Conservation (phyloP, 2,888 invertebrate genomes). For the Macrostomum cliftonense region DNA sequence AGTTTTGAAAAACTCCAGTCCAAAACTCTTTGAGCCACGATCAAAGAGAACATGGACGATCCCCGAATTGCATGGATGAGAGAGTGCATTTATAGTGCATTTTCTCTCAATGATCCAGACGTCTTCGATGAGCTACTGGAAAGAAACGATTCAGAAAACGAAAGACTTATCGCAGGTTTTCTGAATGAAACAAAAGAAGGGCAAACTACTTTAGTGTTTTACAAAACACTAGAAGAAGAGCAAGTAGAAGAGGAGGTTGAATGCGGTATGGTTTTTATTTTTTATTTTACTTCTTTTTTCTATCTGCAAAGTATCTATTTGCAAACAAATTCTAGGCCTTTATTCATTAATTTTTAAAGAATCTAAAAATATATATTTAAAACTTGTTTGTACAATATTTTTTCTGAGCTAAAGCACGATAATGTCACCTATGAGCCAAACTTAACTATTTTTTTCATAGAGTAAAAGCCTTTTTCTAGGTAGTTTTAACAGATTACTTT, state of each 20-base stretch:
- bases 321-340: too few species aligned
- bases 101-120: conserved; percentile 26
- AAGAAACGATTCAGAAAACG: conserved; percentile 31
- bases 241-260: conserved; percentile 36
- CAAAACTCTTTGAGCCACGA: background rate
- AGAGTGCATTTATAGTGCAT: conserved; percentile 26
- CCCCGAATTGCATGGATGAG: conserved; percentile 35
- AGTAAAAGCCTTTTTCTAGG: background rate
- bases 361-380: too few species aligned
- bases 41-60: conserved; percentile 28
- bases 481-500: background rate
- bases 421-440: too few species aligned
- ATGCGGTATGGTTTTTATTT: conserved; percentile 23
- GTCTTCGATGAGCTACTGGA: conserved; percentile 36
- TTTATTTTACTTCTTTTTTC: background rate
- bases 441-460: background rate
- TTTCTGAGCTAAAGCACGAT: too few species aligned
- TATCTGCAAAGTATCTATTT: too few species aligned
- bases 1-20: background rate
- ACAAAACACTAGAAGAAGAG: conserved; percentile 32
- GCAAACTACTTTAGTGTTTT: conserved; percentile 31
- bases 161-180: conserved; percentile 31
- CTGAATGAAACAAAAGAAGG: conserved; percentile 34
- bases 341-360: too few species aligned
- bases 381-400: too few species aligned